Evolutionary conservation across 2,797 vertebrate species (phyloP), one percentile per base, ranked within the genome.

Genomic region (Oceanodroma leucorhoa): DNA sequence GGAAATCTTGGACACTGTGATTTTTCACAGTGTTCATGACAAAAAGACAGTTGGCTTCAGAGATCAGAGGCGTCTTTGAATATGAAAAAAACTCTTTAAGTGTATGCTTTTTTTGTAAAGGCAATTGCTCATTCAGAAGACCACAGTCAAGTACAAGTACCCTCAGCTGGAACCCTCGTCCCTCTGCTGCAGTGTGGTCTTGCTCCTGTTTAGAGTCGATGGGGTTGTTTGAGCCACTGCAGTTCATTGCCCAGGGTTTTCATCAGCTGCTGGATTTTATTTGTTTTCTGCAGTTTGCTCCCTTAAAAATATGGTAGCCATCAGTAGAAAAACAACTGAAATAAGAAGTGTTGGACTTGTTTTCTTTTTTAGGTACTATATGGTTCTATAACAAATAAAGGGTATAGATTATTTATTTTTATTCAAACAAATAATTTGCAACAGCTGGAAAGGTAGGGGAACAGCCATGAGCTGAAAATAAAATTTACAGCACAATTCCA

Each of bases 1-100:
- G 78, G 78, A 83, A 80, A 48, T 90, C 55, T 87, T 77, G 60
- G 73, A 36, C 45, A 19, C 34, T 71, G 73, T 55, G 72, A 90
- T 90, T 93, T 93, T 87, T 95, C 51, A 77, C 75, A 90, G 58
- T 7, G 21, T 73, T 85, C 45, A 43, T 77, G 81, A 94, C 90
- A 92, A 87, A 93, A 84, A 66, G 27, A 32, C 75, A 64, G 27
- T 73, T 88, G 83, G 66, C 73, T 79, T 82, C 58, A 34, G 86
- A 79, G 88, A 87, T 93, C 86, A 92, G 93, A 95, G 43, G 26
- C 90, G 22, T 84, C 62, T 94, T 53, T 92, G 81, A 90, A 41
- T 87, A 76, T 8, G 50, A 61, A 79, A 79, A 55, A 92, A 76
- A 15, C 51, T 71, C 55, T 88, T 86, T 48, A 76, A 94, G 62